phyloP scores from a whole-genome alignment of 2,797 vertebrate genomes.

The Spatula versicolor region DNA sequence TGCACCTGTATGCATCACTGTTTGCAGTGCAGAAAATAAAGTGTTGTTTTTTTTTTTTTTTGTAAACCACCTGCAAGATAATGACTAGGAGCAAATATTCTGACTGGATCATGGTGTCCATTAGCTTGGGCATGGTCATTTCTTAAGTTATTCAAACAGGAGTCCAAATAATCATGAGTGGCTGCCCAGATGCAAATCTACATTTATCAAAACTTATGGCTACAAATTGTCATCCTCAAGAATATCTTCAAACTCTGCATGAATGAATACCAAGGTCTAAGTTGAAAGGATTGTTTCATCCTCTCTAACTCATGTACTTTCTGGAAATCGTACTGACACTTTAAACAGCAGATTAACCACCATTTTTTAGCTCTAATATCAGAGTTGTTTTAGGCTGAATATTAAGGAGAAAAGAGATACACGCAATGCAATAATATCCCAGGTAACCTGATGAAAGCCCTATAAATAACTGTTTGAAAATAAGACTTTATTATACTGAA shows the following conservation, averaged over 20 bases:
- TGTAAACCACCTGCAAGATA: neutral
- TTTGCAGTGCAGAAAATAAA: neutral
- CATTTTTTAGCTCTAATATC: slow-evolving; percentile 20
- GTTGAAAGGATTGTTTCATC: neutral
- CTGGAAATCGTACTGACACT: neutral
- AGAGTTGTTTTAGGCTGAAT: neutral
- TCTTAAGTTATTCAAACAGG: neutral
- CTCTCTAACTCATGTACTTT: neutral
- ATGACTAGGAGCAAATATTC: neutral
- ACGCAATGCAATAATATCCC: neutral
- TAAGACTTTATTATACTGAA: neutral
- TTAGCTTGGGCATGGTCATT: fast-evolving
- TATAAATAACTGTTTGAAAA: slow-evolving; percentile 41
- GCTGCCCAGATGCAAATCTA: neutral
- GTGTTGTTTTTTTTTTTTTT: neutral
- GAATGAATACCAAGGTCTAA: neutral
- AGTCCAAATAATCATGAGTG: neutral
- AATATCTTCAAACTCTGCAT: neutral
- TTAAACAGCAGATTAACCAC: slow-evolving; percentile 4
- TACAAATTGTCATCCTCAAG: neutral
- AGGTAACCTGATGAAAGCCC: slow-evolving; percentile 8
- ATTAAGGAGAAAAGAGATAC: neutral
- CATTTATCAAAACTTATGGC: neutral
- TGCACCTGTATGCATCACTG: neutral
- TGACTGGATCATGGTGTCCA: neutral